Evolutionary conservation across 2,888 invertebrate genomes (phyloP).

Genomic region (Mechanitis messenoides): DNA sequence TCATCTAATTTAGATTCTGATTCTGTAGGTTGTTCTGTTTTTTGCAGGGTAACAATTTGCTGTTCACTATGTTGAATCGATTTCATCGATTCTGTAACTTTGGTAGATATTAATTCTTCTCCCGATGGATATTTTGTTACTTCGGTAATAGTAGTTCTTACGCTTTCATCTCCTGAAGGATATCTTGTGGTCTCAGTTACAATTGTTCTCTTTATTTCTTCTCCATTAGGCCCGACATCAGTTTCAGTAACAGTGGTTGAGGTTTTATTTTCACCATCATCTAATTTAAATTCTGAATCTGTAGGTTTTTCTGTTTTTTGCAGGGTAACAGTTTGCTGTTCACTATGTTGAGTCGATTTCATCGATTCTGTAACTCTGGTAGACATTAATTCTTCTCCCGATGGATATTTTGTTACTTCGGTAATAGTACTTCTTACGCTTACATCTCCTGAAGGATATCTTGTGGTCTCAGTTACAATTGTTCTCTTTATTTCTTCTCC

Average conservation of each 20-base stretch:
- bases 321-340: constrained; percentile 16
- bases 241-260: constrained; percentile 20
- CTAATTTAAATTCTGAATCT: constrained; percentile 9
- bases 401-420: constrained; percentile 28
- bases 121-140: constrained; percentile 29
- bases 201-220: constrained; percentile 27
- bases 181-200: constrained; percentile 24
- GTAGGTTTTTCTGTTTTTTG: constrained; percentile 3
- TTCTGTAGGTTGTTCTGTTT: constrained; percentile 5
- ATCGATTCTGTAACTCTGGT: constrained; percentile 28
- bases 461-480: constrained; percentile 22
- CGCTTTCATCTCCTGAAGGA: constrained; percentile 28
- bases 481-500: constrained; percentile 30
- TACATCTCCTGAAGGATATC: constrained; percentile 29
- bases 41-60: constrained; percentile 15
- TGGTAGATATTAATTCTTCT: constrained; percentile 27
- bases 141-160: constrained; percentile 28
- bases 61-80: constrained; percentile 13
- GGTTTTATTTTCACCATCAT: constrained; percentile 13
- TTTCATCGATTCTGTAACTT: constrained; percentile 25
- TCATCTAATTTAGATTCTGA: constrained; percentile 10
- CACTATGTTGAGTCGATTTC: constrained; percentile 11
- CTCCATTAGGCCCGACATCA: constrained; percentile 23
- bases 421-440: constrained; percentile 26
- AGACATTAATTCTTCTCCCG: constrained; percentile 28